Evolutionary conservation across 1,140 invertebrate genomes (phyloP).

Genomic region (Bombus superbus): DNA sequence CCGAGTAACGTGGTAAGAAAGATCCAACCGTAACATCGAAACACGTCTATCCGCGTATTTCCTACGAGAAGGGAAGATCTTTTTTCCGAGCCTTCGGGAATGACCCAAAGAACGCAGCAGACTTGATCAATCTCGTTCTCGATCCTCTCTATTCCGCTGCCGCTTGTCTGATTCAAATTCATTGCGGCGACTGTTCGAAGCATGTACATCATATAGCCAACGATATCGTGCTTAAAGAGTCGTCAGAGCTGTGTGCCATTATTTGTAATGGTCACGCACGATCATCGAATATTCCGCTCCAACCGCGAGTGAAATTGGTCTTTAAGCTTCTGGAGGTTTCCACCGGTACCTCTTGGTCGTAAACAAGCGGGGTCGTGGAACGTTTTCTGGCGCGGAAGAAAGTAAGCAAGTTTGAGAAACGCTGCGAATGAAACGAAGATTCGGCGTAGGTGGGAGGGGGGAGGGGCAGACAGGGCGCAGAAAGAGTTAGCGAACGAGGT

Average conservation of each 20-base stretch:
- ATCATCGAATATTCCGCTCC: not conserved
- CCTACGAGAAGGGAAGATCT: too few relatives aligned
- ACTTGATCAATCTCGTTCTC: not conserved
- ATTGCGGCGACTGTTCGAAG: not conserved
- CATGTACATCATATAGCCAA: not conserved
- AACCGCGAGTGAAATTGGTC: conserved; percentile 19
- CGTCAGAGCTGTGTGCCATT: not conserved
- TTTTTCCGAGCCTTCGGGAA: not conserved
- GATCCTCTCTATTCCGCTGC: not conserved
- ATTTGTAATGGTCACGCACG: not conserved
- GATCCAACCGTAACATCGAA: not conserved
- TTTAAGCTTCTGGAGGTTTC: not conserved
- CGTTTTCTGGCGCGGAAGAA: conserved; percentile 19
- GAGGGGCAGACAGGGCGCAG: not conserved
- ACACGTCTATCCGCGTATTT: not conserved
- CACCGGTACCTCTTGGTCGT: not conserved
- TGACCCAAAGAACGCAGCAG: not conserved
- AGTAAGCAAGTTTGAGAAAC: conserved; percentile 33
- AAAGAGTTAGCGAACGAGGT: conserved; percentile 50
- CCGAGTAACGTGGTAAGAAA: not conserved
- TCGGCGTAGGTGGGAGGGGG: not conserved
- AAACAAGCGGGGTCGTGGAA: not conserved
- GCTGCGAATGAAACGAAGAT: conserved; percentile 45
- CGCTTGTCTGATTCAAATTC: not conserved
- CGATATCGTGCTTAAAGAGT: not conserved